Base-by-base conservation (phyloP, 2,888 invertebrate species). In the Eumacrocentrus americanus region DNA sequence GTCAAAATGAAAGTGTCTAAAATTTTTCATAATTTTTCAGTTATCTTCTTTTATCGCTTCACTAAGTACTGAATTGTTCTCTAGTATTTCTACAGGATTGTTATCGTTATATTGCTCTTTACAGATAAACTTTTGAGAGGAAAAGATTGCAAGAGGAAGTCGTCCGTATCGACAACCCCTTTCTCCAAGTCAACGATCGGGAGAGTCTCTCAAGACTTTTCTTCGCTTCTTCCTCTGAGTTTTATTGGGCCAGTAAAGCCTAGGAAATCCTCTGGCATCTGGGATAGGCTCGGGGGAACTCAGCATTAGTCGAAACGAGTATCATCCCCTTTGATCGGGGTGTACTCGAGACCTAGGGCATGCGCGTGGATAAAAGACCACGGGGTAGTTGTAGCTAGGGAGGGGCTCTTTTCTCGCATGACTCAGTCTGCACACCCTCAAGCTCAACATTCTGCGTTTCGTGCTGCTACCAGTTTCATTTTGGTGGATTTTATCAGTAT, bases 301-400 rank as follows among this genome's bases (percentile, higher is more conserved):
- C n/a, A 22, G n/a, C 9, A 14, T 29, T 40, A 40, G 16, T 40
- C 40, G 25, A 53, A 29, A n/a, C 14, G 29, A 29, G 37, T n/a
- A 53, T 61, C 58, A 67, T 62, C 63, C 64, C 63, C 63, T 66
- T 48, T 64, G 38, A 66, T 63, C 51, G 58, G 35, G 25, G 42
- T 50, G 25, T 44, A 29, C 48, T 37, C 40, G 7, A 51, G 25
- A 25, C 22, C n/a, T 14, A 42, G 70, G 65, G 71, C 77, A 77
- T 77, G 77, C 77, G 77, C 77, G 48, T 18, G 50, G 44, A 47
- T 20, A 38, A 46, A 48, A 46, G 61, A 72, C 66, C n/a, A 35
- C 67, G 70, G 77, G 76, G 76, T 74, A 71, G 75, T 73, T 71
- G 69, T 72, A 68, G 64, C 61, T 63, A 72, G 74, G 76, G 77